Evolutionary conservation across 2,888 invertebrate genomes (phyloP).

Genomic region (Drosophila mayaguana): DNA sequence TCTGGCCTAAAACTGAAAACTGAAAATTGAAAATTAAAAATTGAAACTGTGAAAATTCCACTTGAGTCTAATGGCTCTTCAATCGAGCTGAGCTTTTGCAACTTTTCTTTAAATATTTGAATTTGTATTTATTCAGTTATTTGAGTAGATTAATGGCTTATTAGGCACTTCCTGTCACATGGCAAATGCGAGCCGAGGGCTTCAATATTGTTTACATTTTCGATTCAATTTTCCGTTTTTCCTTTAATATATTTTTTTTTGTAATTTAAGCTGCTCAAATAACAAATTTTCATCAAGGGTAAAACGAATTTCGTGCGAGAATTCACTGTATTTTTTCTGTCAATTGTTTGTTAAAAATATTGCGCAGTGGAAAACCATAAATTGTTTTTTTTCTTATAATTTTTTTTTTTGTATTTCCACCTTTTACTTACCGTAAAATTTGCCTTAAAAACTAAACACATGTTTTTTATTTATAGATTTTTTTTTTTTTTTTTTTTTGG

Average conservation of each 20-base stretch:
- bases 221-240: background rate
- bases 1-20: background rate
- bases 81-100: background rate
- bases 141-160: constrained; percentile 26
- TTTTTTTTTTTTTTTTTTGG: constrained; percentile 55
- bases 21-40: too few relatives aligned
- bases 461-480: constrained; percentile 29
- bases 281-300: constrained; percentile 37
- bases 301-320: constrained; percentile 9
- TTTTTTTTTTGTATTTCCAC: background rate
- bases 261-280: constrained; percentile 45
- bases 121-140: constrained; percentile 1
- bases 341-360: background rate
- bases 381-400: background rate
- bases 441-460: background rate
- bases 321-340: background rate
- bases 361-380: background rate
- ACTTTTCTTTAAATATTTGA: background rate
- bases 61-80: background rate
- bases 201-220: constrained; percentile 9
- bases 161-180: constrained; percentile 40
- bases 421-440: constrained; percentile 23
- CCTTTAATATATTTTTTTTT: background rate
- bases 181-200: constrained; percentile 6
- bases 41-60: background rate